Evolutionary conservation across 2,797 vertebrate species (phyloP).

Genomic region (Peromyscus eremicus): DNA sequence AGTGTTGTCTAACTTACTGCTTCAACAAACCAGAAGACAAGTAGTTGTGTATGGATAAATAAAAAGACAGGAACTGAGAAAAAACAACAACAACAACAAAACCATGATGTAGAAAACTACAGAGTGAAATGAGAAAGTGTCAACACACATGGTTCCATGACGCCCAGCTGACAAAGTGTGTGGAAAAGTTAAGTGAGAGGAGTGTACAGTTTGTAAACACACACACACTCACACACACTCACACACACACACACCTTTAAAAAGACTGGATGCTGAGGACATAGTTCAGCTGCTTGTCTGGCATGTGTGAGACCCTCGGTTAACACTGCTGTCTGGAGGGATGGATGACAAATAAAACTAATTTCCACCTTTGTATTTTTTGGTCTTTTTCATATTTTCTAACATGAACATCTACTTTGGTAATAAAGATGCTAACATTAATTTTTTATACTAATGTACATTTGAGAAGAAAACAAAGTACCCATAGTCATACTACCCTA

Average conservation of each 20-base stretch:
- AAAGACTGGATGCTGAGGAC: neutral
- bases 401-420: neutral
- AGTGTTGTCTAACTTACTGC: too few relatives aligned
- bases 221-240: neutral
- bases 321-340: neutral
- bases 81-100: too few relatives aligned
- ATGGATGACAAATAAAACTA: neutral
- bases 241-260: neutral
- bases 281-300: neutral
- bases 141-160: neutral
- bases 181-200: neutral
- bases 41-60: too few relatives aligned
- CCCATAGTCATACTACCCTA: neutral
- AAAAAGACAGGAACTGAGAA: too few relatives aligned
- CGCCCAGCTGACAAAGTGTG: neutral
- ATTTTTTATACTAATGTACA: neutral
- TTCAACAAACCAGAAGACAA: too few relatives aligned
- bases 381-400: slow-evolving; percentile 1
- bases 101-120: neutral
- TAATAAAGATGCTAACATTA: slow-evolving; percentile 35
- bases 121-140: neutral
- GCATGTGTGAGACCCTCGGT: neutral
- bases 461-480: slow-evolving; percentile 50
- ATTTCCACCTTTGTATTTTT: slow-evolving; percentile 28
- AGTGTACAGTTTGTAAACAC: neutral